phyloP scores from a whole-genome alignment of 2,113 vertebrate genomes.

The Callocephalon fimbriatum region DNA sequence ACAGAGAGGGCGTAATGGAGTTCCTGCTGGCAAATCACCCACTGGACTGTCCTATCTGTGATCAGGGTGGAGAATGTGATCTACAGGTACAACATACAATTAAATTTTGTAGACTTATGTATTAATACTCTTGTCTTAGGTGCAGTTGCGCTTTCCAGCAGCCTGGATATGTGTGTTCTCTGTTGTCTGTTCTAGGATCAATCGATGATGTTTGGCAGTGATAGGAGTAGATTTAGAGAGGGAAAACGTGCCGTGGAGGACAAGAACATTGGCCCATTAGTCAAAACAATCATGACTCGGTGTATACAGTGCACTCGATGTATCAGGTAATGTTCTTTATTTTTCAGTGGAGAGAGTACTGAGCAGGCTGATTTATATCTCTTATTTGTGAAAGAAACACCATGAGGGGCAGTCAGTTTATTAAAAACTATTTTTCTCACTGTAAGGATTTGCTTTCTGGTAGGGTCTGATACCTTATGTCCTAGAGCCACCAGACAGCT shows the following conservation, averaged over 20 bases:
- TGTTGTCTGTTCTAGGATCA: slow-evolving; percentile 85
- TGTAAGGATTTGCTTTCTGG: not conserved
- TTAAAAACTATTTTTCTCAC: not conserved
- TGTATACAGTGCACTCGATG: slow-evolving; percentile 99
- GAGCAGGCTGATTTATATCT: not conserved
- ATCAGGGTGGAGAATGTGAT: slow-evolving; percentile 96
- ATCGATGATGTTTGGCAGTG: slow-evolving; percentile 98
- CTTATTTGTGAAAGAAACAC: not conserved
- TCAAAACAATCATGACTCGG: slow-evolving; percentile 99
- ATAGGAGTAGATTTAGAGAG: slow-evolving; percentile 94
- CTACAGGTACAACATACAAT: slow-evolving; percentile 84
- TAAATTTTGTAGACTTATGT: not conserved
- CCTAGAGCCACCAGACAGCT: not conserved
- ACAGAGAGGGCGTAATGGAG: slow-evolving; percentile 97
- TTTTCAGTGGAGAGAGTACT: not conserved
- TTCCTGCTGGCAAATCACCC: slow-evolving; percentile 95
- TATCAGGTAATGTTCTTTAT: slow-evolving; percentile 84
- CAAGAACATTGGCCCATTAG: slow-evolving; percentile 95
- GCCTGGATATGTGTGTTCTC: not conserved
- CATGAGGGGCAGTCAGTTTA: not conserved
- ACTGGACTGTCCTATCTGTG: slow-evolving; percentile 95
- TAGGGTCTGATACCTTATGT: not conserved
- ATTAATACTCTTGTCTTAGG: not conserved
- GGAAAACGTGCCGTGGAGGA: slow-evolving; percentile 96
- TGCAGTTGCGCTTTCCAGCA: not conserved